Conservation (phyloP, 2,113 vertebrate species). For the Aphelocoma coerulescens region DNA sequence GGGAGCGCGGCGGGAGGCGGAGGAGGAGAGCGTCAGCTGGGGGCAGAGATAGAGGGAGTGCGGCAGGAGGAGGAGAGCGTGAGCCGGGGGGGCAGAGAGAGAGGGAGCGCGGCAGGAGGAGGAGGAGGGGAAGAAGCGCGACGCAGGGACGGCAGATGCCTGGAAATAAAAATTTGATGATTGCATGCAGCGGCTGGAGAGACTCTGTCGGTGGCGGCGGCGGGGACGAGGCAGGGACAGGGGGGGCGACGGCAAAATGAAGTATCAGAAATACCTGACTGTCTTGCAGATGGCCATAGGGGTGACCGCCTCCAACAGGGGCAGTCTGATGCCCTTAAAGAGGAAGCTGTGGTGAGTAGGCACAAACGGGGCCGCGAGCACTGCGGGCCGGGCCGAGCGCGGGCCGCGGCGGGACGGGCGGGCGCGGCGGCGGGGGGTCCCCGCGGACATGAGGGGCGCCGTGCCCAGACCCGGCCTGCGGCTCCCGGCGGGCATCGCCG, state of each 20-base stretch:
- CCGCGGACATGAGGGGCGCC: neutral
- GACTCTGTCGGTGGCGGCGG: constrained; percentile 83
- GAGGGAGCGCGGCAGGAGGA: constrained; percentile 19
- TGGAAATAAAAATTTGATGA: constrained; percentile 84
- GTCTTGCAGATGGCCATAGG: constrained; percentile 98
- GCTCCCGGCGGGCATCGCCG: neutral
- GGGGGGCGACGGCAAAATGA: constrained; percentile 93
- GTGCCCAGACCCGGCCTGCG: neutral
- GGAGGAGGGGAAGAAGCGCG: constrained; percentile 67
- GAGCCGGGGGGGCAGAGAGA: constrained; percentile 2
- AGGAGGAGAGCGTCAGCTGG: constrained; percentile 25
- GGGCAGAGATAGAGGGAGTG: constrained; percentile 13
- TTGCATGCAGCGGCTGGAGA: constrained; percentile 90
- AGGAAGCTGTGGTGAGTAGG: constrained; percentile 95
- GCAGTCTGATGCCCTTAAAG: constrained; percentile 93
- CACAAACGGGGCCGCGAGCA: neutral
- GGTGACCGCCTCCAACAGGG: constrained; percentile 96
- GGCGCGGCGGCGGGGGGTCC: neutral
- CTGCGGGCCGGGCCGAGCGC: neutral
- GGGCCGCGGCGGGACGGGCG: neutral
- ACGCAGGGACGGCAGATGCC: constrained; percentile 86
- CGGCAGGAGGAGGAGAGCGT: constrained; percentile 29
- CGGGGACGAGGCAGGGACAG: constrained; percentile 86
- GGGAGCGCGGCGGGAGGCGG: constrained; percentile 8
- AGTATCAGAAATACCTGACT: constrained; percentile 99